Percentiles rank a stretch among this genome's conserved stretches.
Conservation (phyloP, 2,113 vertebrate species). For the Beaufortia kweichowensis region DNA sequence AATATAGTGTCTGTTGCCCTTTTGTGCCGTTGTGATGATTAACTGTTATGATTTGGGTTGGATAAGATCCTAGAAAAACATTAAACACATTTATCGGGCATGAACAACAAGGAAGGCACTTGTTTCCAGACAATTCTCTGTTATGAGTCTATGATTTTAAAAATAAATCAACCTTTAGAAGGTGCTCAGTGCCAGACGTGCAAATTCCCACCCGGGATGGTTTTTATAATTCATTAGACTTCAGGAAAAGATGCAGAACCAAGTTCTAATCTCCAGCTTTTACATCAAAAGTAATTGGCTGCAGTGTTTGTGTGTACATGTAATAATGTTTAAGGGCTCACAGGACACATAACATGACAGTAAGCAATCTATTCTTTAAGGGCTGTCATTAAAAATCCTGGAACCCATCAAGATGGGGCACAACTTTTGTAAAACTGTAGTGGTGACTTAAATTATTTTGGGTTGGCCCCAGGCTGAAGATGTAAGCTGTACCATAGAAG, state of each 20-base stretch:
- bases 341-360: background rate
- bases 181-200: no score
- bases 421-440: no score
- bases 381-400: no score
- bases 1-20: background rate
- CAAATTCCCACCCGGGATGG: no score
- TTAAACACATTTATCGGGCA: constrained; percentile 15
- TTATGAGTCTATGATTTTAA: constrained; percentile 15
- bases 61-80: constrained; percentile 23
- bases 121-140: constrained; percentile 9
- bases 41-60: constrained; percentile 15
- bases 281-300: constrained; percentile 24
- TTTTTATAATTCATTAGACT: no score
- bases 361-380: background rate
- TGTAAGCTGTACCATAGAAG: no score
- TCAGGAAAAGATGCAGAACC: no score
- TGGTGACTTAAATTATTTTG: no score
- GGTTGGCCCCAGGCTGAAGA: no score
- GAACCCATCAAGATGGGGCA: no score
- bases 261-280: constrained; percentile 27
- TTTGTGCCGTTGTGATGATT: background rate
- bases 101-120: constrained; percentile 1
- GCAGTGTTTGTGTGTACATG: background rate
- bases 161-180: constrained; percentile 23
- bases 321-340: background rate